Percentiles rank a stretch among this genome's conserved stretches.
Conservation (phyloP, 2,113 vertebrate species). For the Alethe diademata region DNA sequence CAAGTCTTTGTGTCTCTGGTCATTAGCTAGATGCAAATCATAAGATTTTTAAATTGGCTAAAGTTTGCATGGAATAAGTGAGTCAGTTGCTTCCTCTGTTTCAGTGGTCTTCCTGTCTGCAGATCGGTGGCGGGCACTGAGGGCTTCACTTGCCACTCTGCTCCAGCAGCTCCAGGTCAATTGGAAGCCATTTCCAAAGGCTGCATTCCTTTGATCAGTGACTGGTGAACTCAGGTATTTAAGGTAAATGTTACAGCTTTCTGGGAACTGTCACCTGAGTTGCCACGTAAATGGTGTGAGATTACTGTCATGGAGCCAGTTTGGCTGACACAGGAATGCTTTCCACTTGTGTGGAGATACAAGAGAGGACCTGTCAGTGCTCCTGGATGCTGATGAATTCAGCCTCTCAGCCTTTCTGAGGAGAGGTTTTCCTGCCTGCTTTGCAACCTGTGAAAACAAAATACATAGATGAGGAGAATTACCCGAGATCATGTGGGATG, state of each 20-base stretch:
- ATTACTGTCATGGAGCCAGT: not conserved
- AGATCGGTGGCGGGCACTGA: fast-evolving
- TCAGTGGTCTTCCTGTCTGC: not conserved
- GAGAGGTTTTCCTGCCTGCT: not conserved
- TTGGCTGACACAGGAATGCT: not conserved
- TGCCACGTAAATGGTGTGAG: not conserved
- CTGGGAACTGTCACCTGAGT: not conserved
- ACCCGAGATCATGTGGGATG: not conserved
- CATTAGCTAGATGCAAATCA: not conserved
- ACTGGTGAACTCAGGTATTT: constrained; percentile 6
- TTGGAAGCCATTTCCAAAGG: not conserved
- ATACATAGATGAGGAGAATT: not conserved
- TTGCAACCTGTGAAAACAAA: not conserved
- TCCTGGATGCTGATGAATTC: not conserved
- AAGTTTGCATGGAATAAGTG: not conserved
- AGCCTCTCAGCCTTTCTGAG: not conserved
- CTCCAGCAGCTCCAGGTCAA: not conserved
- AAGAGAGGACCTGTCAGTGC: not conserved
- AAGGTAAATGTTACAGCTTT: not conserved
- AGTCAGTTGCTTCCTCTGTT: not conserved
- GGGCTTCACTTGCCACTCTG: not conserved
- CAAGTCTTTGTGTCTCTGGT: not conserved
- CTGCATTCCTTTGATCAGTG: constrained; percentile 5
- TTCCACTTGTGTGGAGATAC: not conserved
- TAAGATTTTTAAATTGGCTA: not conserved